These are phyloP conservation scores for Hypotaenidia philippensis DNA, from an alignment of 2,797 vertebrate genomes.

Conservation along the genomic window DNA sequence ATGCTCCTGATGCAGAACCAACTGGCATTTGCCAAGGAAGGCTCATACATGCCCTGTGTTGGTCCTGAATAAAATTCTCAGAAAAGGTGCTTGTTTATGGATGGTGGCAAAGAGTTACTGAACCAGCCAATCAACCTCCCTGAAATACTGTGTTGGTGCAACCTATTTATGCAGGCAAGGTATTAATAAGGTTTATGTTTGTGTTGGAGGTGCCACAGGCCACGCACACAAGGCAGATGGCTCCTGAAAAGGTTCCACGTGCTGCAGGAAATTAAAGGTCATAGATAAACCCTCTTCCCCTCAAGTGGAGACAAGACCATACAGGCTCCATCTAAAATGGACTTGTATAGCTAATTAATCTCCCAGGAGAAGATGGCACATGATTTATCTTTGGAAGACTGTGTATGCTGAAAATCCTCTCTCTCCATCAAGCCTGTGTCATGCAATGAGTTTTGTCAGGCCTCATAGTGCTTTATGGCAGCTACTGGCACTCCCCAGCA, in stretches of 20 bases:
- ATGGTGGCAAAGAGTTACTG: not conserved
- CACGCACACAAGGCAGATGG: slow-evolving; percentile 1
- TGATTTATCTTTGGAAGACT: not conserved
- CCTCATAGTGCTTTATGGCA: not conserved
- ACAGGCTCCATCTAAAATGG: not conserved
- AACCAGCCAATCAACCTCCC: slow-evolving; percentile 6
- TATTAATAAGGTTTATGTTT: not conserved
- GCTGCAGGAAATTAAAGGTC: not conserved
- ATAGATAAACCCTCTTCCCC: not conserved
- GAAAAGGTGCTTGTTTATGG: not conserved
- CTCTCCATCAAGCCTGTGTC: not conserved
- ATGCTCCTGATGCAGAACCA: fast-evolving
- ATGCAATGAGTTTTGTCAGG: not conserved
- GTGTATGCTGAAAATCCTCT: not conserved
- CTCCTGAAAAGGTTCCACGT: not conserved
- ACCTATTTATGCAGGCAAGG: not conserved
- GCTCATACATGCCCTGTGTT: not conserved
- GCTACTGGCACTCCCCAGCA: not conserved
- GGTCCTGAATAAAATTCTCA: not conserved
- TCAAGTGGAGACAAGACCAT: not conserved
- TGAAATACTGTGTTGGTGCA: slow-evolving; percentile 5
- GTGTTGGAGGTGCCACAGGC: not conserved
- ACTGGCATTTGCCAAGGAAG: not conserved
- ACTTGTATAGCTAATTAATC: not conserved
- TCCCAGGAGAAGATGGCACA: not conserved